phyloP scores from a whole-genome alignment of 2,797 vertebrate genomes.

The Alouatta caraya region DNA sequence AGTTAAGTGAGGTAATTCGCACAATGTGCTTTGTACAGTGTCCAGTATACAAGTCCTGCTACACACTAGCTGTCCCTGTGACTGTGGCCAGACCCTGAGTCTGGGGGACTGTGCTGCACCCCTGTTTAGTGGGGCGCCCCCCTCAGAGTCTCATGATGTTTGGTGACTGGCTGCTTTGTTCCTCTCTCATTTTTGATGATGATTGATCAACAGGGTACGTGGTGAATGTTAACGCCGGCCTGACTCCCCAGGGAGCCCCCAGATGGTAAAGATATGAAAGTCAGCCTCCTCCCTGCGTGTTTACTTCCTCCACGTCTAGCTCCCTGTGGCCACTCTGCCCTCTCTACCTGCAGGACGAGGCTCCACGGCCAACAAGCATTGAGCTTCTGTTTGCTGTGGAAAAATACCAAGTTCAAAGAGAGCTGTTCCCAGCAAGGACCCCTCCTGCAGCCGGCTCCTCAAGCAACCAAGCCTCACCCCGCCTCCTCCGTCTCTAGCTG shows the following conservation, averaged over 20 bases:
- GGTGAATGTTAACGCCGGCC: not conserved
- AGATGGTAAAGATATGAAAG: not conserved
- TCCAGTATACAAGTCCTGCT: not conserved
- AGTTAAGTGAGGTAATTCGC: not conserved
- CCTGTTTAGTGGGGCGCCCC: not conserved
- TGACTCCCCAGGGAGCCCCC: not conserved
- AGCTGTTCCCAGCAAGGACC: not conserved
- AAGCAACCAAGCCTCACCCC: not conserved
- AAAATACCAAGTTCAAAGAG: constrained; percentile 57
- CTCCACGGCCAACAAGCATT: constrained; percentile 49
- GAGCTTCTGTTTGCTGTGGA: constrained; percentile 55
- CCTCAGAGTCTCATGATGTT: not conserved
- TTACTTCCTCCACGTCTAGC: not conserved
- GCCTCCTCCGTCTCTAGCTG: not conserved
- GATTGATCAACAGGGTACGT: not conserved
- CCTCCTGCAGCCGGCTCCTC: not conserved
- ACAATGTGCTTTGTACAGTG: too few species aligned
- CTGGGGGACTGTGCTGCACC: not conserved
- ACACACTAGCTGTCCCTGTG: fast-evolving
- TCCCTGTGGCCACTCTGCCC: constrained; percentile 7
- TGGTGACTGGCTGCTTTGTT: not conserved
- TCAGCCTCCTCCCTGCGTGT: not conserved
- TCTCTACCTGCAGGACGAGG: constrained; percentile 24
- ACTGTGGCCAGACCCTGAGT: not conserved
- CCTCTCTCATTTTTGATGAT: not conserved